Conservation (phyloP, 2,797 vertebrate species). For the Myotis daubentonii region DNA sequence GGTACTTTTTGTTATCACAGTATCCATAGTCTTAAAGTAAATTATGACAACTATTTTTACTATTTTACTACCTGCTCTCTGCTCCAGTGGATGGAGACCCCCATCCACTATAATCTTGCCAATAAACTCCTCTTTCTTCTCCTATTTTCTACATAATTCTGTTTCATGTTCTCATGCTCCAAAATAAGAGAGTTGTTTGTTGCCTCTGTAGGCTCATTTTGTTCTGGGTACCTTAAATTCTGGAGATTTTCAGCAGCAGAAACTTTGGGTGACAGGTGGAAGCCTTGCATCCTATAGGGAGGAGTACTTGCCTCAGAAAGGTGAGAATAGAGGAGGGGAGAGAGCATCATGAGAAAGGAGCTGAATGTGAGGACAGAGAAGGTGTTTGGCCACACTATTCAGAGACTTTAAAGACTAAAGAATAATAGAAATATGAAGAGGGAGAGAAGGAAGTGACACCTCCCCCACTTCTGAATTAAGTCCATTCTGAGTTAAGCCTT, state of each 20-base stretch:
- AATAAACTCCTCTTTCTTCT: neutral
- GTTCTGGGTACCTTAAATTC: neutral
- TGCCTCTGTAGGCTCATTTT: neutral
- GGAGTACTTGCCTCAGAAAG: neutral
- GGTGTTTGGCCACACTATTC: neutral
- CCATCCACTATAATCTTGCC: neutral
- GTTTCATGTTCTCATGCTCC: neutral
- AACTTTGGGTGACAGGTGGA: neutral
- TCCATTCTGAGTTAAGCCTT: neutral
- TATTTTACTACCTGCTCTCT: neutral
- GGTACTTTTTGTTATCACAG: neutral
- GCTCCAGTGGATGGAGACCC: neutral
- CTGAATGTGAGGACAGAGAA: neutral
- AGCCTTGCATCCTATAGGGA: neutral
- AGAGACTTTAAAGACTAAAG: neutral
- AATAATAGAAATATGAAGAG: neutral
- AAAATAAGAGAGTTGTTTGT: neutral
- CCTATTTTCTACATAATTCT: fast-evolving
- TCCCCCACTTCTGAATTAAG: neutral
- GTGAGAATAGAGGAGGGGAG: neutral
- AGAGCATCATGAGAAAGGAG: neutral
- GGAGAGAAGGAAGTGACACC: neutral
- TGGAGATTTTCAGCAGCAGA: neutral
- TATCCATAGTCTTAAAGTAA: neutral
- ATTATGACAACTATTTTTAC: neutral